A percentile compares a stretch with the other conserved stretches of the same genome.
These are phyloP conservation scores for Aplochiton taeniatus DNA, from an alignment of 2,797 vertebrate species.

Conservation along the genomic window DNA sequence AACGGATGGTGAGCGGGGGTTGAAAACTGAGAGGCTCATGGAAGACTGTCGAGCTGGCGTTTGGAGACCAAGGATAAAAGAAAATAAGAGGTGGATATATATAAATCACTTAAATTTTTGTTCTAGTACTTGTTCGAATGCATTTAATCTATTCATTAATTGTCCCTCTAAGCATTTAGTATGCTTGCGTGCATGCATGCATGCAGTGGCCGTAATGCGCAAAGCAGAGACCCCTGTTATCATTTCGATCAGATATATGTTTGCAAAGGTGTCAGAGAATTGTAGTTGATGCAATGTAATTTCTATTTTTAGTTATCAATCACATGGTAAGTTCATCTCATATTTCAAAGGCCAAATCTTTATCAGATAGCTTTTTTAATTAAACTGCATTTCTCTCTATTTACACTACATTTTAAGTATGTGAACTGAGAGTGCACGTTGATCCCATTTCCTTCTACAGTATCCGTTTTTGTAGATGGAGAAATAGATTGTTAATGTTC, in stretches of 20 bases:
- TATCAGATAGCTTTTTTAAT: conserved; percentile 31
- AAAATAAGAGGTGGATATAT: conserved; percentile 77
- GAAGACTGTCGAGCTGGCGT: conserved; percentile 51
- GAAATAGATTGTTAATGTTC: conserved; percentile 32
- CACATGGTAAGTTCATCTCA: conserved; percentile 41
- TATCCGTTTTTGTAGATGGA: conserved; percentile 28
- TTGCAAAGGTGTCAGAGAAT: conserved; percentile 37
- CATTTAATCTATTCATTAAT: conserved; percentile 43
- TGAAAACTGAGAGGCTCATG: conserved; percentile 37
- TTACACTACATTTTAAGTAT: conserved; percentile 23
- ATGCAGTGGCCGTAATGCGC: conserved; percentile 41
- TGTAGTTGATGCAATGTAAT: conserved; percentile 43
- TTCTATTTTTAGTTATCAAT: conserved; percentile 39
- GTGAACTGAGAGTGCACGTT: conserved; percentile 32
- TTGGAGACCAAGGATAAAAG: conserved; percentile 69
- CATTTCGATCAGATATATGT: conserved; percentile 40
- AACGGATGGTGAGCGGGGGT: conserved; percentile 30
- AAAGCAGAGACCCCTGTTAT: conserved; percentile 18
- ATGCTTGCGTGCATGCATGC: conserved; percentile 48
- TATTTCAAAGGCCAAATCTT: conserved; percentile 18
- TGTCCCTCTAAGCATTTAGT: conserved; percentile 25
- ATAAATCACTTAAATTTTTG: conserved; percentile 53
- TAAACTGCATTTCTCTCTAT: conserved; percentile 33
- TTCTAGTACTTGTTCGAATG: conserved; percentile 34
- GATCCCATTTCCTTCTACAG: conserved; percentile 36